Evolutionary conservation across 2,888 invertebrate genomes (phyloP), one percentile per base, ranked within the genome.

Genomic region (Nebria brevicollis): DNA sequence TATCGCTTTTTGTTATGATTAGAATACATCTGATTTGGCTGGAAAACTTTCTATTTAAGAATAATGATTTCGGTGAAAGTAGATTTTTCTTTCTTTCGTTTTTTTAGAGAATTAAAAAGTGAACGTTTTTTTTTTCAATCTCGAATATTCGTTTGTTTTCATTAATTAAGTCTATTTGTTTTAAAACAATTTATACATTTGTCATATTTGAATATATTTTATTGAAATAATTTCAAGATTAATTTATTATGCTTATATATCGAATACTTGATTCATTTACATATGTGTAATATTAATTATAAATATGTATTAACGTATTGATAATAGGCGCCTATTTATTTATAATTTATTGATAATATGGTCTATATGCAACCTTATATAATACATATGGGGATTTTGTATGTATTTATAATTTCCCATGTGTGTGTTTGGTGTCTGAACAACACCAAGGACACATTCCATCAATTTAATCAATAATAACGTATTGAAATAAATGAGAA

Each of bases 391-490:
- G 34, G 34, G 20, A 68, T 68, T 26, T 68, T 68, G 15, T 68
- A 68, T 68, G 10, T 26, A 10, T 20, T 68, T 68, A 13, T 54
- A 11, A 54, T 54, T 54, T 54, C 54, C 13, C 54, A 54, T 68
- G 20, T 68, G 68, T 68, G n/a, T 68, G 68, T 68, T 8, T 15
- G 6, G 10, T 41, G 13, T 34, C 73, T 34, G 25, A n/a, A 25
- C 26, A 26, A 15, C 34, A 25, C 42, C 79, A 79, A 79, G 79
- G 79, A 66, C 74, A 79, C 41, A 79, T 79, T 79, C 79, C 79
- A 42, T 68, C 34, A 66, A 79, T 74, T 79, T 79, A 79, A 75
- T 79, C 79, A 79, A 79, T 79, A 79, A 79, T 77, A 79, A 79
- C 79, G 75, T 75, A 79, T 79, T 79, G 68, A 66, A 75, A 68